These are phyloP conservation scores for Tragelaphus scriptus DNA, from an alignment of 2,113 vertebrate species.

Conservation along the genomic window DNA sequence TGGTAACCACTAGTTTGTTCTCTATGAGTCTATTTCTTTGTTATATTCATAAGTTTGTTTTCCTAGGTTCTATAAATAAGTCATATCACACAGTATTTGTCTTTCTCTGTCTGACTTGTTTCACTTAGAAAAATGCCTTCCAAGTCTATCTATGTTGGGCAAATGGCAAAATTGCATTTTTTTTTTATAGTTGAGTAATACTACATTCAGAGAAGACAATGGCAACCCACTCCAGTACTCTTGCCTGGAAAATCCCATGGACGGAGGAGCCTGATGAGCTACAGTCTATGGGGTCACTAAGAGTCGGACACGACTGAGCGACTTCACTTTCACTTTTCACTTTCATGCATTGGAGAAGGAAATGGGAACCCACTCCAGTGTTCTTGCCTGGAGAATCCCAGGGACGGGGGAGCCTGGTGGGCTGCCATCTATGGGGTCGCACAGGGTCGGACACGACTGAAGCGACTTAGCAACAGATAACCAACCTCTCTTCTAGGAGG, in stretches of 20 bases:
- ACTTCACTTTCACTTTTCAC: too few relatives aligned
- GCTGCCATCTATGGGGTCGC: accelerated
- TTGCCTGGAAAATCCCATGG: too few relatives aligned
- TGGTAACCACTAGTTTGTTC: neutral
- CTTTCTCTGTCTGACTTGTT: neutral
- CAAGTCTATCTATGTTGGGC: neutral
- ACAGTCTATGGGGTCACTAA: too few relatives aligned
- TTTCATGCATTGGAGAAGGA: too few relatives aligned
- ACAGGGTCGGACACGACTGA: too few relatives aligned
- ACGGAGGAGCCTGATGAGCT: too few relatives aligned
- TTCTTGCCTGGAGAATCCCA: too few relatives aligned
- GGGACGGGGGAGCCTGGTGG: too few relatives aligned
- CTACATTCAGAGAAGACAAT: accelerated
- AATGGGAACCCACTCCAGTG: too few relatives aligned
- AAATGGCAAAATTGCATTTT: neutral
- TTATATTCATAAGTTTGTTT: neutral
- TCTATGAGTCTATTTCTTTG: neutral
- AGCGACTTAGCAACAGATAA: neutral
- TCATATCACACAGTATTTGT: neutral
- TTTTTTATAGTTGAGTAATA: neutral
- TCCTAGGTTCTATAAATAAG: neutral
- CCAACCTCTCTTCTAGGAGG: neutral
- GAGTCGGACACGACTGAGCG: too few relatives aligned
- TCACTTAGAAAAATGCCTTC: neutral
- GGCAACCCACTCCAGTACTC: too few relatives aligned